Evolutionary conservation across 2,113 vertebrate species (phyloP).

Genomic region (Pseudois nayaur): DNA sequence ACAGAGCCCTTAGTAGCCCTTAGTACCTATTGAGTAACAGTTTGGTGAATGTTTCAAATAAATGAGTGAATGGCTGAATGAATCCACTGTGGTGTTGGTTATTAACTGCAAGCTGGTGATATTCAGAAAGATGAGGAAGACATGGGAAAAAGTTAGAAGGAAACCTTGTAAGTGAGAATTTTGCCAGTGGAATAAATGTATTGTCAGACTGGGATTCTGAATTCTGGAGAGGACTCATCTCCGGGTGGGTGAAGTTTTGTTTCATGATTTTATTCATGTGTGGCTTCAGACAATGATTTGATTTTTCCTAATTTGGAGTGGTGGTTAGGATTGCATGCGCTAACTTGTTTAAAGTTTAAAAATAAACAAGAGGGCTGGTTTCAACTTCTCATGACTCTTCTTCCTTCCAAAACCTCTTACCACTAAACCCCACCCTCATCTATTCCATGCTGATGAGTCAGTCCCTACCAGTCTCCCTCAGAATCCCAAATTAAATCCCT

Average conservation of each 20-base stretch:
- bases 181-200: not conserved
- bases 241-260: not conserved
- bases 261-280: not conserved
- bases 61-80: not conserved
- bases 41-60: not conserved
- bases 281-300: not conserved
- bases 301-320: constrained; percentile 7
- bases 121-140: not conserved
- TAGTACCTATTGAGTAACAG: not conserved
- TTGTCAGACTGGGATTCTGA: not conserved
- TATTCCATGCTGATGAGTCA: constrained; percentile 20
- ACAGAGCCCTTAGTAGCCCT: not conserved
- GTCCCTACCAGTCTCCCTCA: not conserved
- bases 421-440: not conserved
- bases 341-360: constrained; percentile 9
- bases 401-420: constrained; percentile 17
- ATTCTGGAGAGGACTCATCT: not conserved
- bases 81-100: not conserved
- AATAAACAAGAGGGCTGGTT: constrained; percentile 6
- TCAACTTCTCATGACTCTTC: not conserved
- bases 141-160: not conserved
- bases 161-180: not conserved
- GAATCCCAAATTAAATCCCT: not conserved
- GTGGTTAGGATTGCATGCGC: not conserved
- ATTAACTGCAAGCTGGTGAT: not conserved